These are phyloP conservation scores for Leguminivora glycinivorella DNA, from an alignment of 1,140 invertebrate genomes.

Conservation along the genomic window DNA sequence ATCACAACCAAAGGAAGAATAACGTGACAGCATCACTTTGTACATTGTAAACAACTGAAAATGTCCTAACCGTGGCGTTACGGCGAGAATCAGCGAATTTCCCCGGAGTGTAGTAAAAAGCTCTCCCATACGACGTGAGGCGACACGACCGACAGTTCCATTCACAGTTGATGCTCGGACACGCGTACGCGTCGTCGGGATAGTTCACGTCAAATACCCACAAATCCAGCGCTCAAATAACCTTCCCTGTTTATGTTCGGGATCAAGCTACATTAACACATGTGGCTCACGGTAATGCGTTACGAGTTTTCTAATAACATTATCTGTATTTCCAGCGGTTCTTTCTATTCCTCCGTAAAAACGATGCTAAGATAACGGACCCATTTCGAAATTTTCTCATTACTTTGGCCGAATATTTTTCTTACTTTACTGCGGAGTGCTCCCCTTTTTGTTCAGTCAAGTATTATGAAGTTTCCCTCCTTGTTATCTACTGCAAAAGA, in stretches of 20 bases:
- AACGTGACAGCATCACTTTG: constrained; percentile 30
- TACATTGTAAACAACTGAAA: constrained; percentile 37
- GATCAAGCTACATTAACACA: constrained; percentile 29
- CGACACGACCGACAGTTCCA: constrained; percentile 57
- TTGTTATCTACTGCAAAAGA: constrained; percentile 46
- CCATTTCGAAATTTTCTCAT: constrained; percentile 62
- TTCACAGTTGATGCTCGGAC: constrained; percentile 57
- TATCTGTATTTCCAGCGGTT: constrained; percentile 45
- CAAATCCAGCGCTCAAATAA: constrained; percentile 45
- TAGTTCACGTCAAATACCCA: constrained; percentile 39
- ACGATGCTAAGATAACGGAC: constrained; percentile 45
- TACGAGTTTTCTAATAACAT: constrained; percentile 37
- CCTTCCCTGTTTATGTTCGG: constrained; percentile 41
- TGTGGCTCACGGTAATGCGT: constrained; percentile 26
- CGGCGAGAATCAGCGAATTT: constrained; percentile 65
- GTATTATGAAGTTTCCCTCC: constrained; percentile 58
- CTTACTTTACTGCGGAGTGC: constrained; percentile 52
- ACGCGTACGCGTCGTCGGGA: constrained; percentile 29
- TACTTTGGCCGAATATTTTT: constrained; percentile 57
- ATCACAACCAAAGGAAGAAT: background rate
- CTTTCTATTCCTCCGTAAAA: constrained; percentile 40
- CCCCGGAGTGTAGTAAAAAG: constrained; percentile 67
- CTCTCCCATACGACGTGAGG: constrained; percentile 45
- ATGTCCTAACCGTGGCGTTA: constrained; percentile 57
- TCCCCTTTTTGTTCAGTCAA: constrained; percentile 54